Evolutionary conservation across 1,140 invertebrate genomes (phyloP).

Genomic region (Hycleus phaleratus): DNA sequence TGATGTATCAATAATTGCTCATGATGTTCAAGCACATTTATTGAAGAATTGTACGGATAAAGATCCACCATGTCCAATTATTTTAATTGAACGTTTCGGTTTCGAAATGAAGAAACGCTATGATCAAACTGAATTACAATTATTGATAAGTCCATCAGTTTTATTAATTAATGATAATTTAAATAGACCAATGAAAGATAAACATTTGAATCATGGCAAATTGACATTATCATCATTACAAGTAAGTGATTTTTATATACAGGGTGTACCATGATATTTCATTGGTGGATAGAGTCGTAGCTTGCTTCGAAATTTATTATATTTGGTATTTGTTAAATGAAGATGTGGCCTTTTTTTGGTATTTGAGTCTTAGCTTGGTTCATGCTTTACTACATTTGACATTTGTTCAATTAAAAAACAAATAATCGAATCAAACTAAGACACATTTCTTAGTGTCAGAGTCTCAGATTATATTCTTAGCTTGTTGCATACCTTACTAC

Average conservation of each 20-base stretch:
- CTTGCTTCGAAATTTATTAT: too few relatives aligned
- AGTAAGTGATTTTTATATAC: slow-evolving; percentile 39
- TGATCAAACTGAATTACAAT: slow-evolving; percentile 82
- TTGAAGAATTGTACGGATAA: slow-evolving; percentile 81
- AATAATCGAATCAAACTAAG: too few relatives aligned
- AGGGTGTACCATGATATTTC: too few relatives aligned
- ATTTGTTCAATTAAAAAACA: too few relatives aligned
- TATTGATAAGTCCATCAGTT: slow-evolving; percentile 83
- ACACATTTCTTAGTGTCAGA: too few relatives aligned
- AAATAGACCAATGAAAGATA: slow-evolving; percentile 55
- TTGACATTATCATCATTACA: slow-evolving; percentile 83
- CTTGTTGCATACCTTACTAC: too few relatives aligned
- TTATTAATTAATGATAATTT: slow-evolving; percentile 69
- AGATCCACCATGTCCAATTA: slow-evolving; percentile 83
- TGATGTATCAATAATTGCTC: slow-evolving; percentile 86
- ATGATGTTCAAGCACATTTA: slow-evolving; percentile 90
- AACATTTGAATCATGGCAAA: slow-evolving; percentile 81
- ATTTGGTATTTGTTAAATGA: too few relatives aligned
- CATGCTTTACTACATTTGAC: too few relatives aligned
- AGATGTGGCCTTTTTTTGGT: too few relatives aligned
- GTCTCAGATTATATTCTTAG: too few relatives aligned
- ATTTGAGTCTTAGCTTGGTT: too few relatives aligned
- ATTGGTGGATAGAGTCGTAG: background rate
- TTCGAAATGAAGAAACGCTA: slow-evolving; percentile 96
- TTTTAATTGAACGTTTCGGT: slow-evolving; percentile 82